Base-by-base conservation (phyloP, 1,140 invertebrate genomes). In the Habropoda laboriosa region DNA sequence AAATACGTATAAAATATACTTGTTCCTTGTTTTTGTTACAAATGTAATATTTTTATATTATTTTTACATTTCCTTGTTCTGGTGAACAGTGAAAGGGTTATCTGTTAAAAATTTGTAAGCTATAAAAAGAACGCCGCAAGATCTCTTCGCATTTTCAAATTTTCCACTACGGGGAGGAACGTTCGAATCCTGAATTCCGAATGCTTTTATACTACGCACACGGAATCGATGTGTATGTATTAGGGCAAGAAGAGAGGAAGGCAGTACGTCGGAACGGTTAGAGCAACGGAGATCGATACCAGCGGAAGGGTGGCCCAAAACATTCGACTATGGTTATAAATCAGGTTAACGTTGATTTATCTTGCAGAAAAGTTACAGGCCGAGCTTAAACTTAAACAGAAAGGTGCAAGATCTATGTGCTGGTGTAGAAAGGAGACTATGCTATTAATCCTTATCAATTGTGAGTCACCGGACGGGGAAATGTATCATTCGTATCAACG, bases 331-430 rank as follows among this genome's bases (percentile, higher is more conserved):
- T 24, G 51, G 63, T 76, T 76, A 67, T 76, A 76, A 76, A 76
- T 76, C 73, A 67, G 51, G 73, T 67, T 76, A 76, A 67, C 73
- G 73, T 67, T 76, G 73, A 76, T 76, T 76, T 76, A 76, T 67
- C 61, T 67, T 76, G 73, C 73, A 76, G 73, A 76, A 76, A 76
- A 76, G 73, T 76, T 67, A 67, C 61, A 66, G 35, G 21, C 49
- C 49, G 27, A 18, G 73, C 51, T 76, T 55, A 45, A 76, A 66
- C 73, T 76, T 67, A 67, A 76, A 35, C 73, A 57, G 63, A 67
- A 67, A 66, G 30, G 18, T 24, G 35, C 38, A 67, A 57, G 61
- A 76, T 67, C 27, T 76, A 76, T 57, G 61, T 18, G 35, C 12
- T 13, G 13, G 30, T 32, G n/a, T 42, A 67, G 10, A 76, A 76